These are phyloP conservation scores for Gymnogyps californianus DNA, from an alignment of 2,113 vertebrate species.

Conservation along the genomic window DNA sequence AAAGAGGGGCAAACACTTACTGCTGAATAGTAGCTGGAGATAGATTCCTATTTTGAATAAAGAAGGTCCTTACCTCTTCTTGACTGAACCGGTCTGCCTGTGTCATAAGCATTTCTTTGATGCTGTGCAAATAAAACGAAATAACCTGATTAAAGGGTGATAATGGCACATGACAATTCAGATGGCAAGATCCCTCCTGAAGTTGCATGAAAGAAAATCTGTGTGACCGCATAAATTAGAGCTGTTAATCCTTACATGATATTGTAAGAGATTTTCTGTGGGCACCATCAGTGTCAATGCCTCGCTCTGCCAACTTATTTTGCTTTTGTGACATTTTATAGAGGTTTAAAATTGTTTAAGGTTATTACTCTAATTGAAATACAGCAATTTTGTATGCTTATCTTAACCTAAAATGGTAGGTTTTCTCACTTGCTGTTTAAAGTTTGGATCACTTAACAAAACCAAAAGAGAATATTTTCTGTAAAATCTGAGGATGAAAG, in stretches of 20 bases:
- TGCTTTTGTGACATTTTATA: constrained; percentile 46
- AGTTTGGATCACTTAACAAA: constrained; percentile 28
- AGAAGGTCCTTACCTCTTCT: constrained; percentile 79
- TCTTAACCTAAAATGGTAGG: constrained; percentile 14
- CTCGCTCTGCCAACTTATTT: constrained; percentile 44
- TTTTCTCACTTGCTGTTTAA: constrained; percentile 19
- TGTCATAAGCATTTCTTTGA: constrained; percentile 89
- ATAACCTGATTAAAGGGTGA: constrained; percentile 46
- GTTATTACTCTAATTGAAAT: constrained; percentile 55
- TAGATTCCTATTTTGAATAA: not conserved
- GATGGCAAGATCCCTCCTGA: constrained; percentile 51
- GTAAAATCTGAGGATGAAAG: constrained; percentile 58
- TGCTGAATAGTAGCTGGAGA: not conserved
- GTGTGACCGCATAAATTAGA: constrained; percentile 61
- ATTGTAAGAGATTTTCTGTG: constrained; percentile 50
- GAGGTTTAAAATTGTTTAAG: constrained; percentile 54
- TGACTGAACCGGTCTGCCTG: constrained; percentile 90
- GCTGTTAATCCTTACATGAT: constrained; percentile 53
- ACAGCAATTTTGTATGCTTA: constrained; percentile 28
- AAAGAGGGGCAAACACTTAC: not conserved
- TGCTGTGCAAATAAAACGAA: constrained; percentile 69
- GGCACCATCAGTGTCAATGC: constrained; percentile 41
- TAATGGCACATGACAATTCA: constrained; percentile 56
- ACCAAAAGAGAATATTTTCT: constrained; percentile 27
- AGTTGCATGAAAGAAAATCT: constrained; percentile 45